A percentile compares a stretch with the other conserved stretches of the same genome.
phyloP scores from a whole-genome alignment of 1,140 invertebrate species.

The Cecropterus lyciades region DNA sequence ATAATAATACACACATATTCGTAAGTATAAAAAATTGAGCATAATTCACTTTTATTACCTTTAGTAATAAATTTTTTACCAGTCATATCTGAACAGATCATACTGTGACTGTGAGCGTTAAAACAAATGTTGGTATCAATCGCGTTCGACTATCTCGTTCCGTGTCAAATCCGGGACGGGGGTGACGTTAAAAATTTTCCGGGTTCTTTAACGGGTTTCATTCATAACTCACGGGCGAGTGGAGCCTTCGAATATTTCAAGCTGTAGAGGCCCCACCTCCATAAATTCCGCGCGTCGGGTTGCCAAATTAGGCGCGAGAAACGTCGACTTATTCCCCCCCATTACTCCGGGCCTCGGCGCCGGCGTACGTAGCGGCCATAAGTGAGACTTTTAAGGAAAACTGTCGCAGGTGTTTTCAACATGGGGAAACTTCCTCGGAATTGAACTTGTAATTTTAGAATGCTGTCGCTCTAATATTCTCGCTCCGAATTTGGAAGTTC shows the following conservation, averaged over 20 bases:
- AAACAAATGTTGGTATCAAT: slow-evolving; percentile 30
- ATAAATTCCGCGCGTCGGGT: slow-evolving; percentile 82
- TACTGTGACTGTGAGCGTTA: slow-evolving; percentile 1
- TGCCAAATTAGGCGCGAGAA: slow-evolving; percentile 83
- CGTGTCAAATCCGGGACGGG: slow-evolving; percentile 49
- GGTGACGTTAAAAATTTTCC: slow-evolving; percentile 80
- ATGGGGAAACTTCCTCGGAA: slow-evolving; percentile 51
- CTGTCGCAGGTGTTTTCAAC: slow-evolving; percentile 66
- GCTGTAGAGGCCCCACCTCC: slow-evolving; percentile 65
- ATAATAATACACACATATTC: too few species aligned
- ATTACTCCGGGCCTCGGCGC: slow-evolving; percentile 51
- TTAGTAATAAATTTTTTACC: too few species aligned
- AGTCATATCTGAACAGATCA: too few species aligned
- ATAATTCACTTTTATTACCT: too few species aligned
- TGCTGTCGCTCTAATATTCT: slow-evolving; percentile 29
- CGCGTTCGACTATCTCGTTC: slow-evolving; percentile 41
- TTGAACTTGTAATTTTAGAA: slow-evolving; percentile 58
- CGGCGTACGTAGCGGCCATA: slow-evolving; percentile 41
- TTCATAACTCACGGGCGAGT: slow-evolving; percentile 82
- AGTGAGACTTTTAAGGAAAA: slow-evolving; percentile 63
- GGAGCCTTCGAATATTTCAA: slow-evolving; percentile 83
- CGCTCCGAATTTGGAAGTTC: slow-evolving; percentile 18
- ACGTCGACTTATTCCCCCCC: slow-evolving; percentile 70
- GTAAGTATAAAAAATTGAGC: too few species aligned
- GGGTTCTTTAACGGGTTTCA: slow-evolving; percentile 82